Base-by-base conservation (phyloP, 1,140 invertebrate genomes). In the Metopolophium dirhodum region DNA sequence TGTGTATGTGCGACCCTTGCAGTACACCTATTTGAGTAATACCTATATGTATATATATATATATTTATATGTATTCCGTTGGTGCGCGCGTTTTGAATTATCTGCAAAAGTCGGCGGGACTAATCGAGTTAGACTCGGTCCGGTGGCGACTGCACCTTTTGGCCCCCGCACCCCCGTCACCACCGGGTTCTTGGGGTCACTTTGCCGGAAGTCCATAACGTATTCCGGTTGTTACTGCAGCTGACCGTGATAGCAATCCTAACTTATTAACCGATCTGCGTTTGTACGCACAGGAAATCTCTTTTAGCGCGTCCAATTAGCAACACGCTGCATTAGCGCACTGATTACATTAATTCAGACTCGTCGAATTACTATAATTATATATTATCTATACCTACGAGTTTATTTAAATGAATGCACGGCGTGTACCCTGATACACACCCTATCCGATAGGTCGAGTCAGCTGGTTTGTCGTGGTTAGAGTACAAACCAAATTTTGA, bases 61-160 rank as follows among this genome's bases (percentile, higher is more conserved):
- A 18, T 26, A 22, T 35, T 18, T 18, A 82, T 82, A 22, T 30
- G 41, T 86, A 51, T 35, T 30, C 45, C 22, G 51, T 89, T 23
- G 49, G 49, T 6, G 26, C n/a, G 30, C n/a, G 45, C 20, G 49
- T 37, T 89, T 41, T 30, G 37, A 61, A 61, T 41, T 41, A 90
- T 61, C 37, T 30, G 26, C 54, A 61, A 90, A 90, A 90, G 54
- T 90, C 88, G 0, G 3, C 54, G 4, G 1, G 11, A 61, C 20
- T 45, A 90, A 90, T 90, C 54, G 51, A 90, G 54, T 90, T 90
- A 61, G 9, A 57, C 35, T 8, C 51, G 51, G 35, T 30, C 88
- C 51, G 4, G 11, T 41, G 83, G 61, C 7, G 20, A 14, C 41
- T 85, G 23, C 83, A 41, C 37, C 83, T 26, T 45, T 85, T 45